A percentile compares a stretch with the other conserved stretches of the same genome.
phyloP scores from a whole-genome alignment of 2,113 vertebrate genomes.

The Limnothrissa miodon region DNA sequence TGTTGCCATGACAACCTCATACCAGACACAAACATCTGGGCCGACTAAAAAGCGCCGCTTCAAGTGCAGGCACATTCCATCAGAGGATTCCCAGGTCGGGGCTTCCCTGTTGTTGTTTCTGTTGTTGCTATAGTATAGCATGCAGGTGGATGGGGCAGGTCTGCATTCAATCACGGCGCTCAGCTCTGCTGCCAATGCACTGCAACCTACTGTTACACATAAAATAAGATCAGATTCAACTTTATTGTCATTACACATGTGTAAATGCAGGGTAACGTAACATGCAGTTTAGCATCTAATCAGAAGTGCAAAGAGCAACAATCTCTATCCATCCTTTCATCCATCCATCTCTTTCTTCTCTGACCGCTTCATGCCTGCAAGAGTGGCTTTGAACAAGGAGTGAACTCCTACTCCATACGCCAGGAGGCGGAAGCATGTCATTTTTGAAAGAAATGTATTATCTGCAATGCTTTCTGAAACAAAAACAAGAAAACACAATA shows the following conservation, averaged over 20 bases:
- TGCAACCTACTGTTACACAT: slow-evolving; percentile 13
- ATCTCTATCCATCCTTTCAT: too few relatives aligned
- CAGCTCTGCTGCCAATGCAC: background rate
- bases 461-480: background rate
- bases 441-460: background rate
- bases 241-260: too few relatives aligned
- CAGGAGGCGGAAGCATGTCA: too few relatives aligned
- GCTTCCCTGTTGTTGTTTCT: slow-evolving; percentile 67
- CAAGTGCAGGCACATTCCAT: slow-evolving; percentile 53
- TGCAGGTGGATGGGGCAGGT: slow-evolving; percentile 53
- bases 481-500: background rate
- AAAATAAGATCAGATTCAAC: too few relatives aligned
- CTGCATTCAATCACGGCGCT: slow-evolving; percentile 23
- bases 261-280: too few relatives aligned
- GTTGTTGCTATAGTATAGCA: slow-evolving; percentile 66
- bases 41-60: slow-evolving; percentile 47
- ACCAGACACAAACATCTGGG: slow-evolving; percentile 74
- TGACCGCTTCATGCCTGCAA: background rate
- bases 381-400: background rate
- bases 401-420: background rate
- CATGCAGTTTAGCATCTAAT: too few relatives aligned
- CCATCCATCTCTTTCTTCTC: slow-evolving; percentile 2
- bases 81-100: slow-evolving; percentile 46
- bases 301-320: too few relatives aligned
- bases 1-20: slow-evolving; percentile 67